These are phyloP conservation scores for Hylaeus volcanicus DNA, from an alignment of 1,140 invertebrate species.

Conservation along the genomic window DNA sequence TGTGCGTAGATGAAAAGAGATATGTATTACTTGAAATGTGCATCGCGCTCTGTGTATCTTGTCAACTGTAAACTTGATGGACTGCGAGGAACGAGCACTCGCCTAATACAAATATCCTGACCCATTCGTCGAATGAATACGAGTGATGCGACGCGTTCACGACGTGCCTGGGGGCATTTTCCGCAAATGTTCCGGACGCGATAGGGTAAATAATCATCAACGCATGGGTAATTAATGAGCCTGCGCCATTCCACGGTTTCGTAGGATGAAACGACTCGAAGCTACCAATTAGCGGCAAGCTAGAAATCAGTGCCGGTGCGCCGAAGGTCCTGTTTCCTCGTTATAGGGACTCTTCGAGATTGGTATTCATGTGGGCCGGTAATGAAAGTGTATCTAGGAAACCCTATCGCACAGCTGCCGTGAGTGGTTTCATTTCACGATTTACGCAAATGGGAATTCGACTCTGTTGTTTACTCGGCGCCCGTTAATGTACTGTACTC, in stretches of 20 bases:
- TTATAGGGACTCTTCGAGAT: background rate
- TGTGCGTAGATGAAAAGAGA: too few relatives aligned
- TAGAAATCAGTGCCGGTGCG: background rate
- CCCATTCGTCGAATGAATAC: background rate
- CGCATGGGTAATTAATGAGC: constrained; percentile 31
- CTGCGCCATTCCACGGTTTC: background rate
- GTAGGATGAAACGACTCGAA: constrained; percentile 2
- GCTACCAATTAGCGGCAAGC: constrained; percentile 30
- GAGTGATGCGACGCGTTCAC: too few relatives aligned
- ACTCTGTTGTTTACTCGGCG: background rate
- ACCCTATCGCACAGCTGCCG: constrained; percentile 4
- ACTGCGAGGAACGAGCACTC: too few relatives aligned
- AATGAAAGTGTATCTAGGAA: constrained; percentile 33
- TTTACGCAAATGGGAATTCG: constrained; percentile 12
- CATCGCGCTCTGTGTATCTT: too few relatives aligned
- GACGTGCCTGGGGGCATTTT: background rate
- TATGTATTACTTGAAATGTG: too few relatives aligned
- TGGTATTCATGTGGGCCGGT: constrained; percentile 18
- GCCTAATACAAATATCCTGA: too few relatives aligned
- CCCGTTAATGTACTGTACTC: background rate
- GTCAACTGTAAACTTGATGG: too few relatives aligned
- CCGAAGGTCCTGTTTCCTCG: constrained; percentile 7
- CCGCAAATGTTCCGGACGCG: background rate
- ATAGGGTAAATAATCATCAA: constrained; percentile 15
- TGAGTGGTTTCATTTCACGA: constrained; percentile 6